Evolutionary conservation across 2,888 invertebrate genomes (phyloP), one percentile per base, ranked within the genome.

Genomic region (Nycteola revayana): DNA sequence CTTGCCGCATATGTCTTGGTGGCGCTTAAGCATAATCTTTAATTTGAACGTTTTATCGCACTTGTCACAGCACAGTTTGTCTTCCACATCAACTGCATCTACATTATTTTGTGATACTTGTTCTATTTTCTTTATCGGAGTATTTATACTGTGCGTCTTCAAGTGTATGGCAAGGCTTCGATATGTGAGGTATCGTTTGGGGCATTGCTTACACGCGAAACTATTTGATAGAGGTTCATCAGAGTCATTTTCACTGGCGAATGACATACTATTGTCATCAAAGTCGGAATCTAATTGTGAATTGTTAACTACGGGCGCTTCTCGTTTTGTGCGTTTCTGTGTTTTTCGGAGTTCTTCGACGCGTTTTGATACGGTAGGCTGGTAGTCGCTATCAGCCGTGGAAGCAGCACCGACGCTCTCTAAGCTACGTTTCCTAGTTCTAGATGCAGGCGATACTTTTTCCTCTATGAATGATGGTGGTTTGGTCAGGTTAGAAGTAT

Each of bases 21-120:
- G 89, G 0, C 87, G 72, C 28, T 87, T 88, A 28, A 89, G 49
- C 89, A 89, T 89, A 31, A 89, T 89, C 34, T 88, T 86, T 25
- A 89, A 54, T 55, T 89, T 89, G 49, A 89, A 89, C 0, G 68
- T 71, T 45, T 79, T 86, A 0, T 69, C 75, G 39, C 89, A 89
- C 43, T 68, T 76, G 1, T 79, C 70, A 35, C 89, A 89, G 4
- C 49, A 60, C 7, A 82, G 51, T 41, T 78, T 77, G 22, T 82
- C 77, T 3, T 81, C 81, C 1, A 61, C 66, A 8, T 77, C 75
- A 0, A 39, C 41, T 0, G 75, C 69, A 17, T 77, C 75, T 10
- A 60, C 60, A 1, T 32, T 35, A 27, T 42, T 51, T 10, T 45
- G 63, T 7, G 74, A 72, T 34, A 65, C 66, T 18, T 60, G 53